phyloP scores from a whole-genome alignment of 53 echinoderm and acorn worm species.

The Pentamera pediparva region DNA sequence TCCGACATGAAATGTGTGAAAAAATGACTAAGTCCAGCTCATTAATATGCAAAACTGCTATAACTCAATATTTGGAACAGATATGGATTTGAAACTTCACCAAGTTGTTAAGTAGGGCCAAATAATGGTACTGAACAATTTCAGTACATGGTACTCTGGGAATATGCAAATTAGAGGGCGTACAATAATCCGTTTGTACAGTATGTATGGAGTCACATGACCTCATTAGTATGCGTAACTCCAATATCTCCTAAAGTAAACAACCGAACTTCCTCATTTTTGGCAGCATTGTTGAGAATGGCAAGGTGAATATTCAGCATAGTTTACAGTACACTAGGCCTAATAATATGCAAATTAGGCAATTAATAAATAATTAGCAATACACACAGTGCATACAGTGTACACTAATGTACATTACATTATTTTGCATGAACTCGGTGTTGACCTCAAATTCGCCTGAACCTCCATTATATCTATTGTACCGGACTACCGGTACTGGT shows the following conservation, averaged over 20 bases:
- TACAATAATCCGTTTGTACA: not conserved
- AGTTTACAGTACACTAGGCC: no score
- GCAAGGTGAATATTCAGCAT: not conserved
- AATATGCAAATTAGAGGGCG: not conserved
- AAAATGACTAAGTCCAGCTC: constrained; percentile 8
- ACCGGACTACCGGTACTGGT: no score
- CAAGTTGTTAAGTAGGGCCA: not conserved
- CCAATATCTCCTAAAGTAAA: not conserved
- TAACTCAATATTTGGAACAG: not conserved
- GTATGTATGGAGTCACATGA: not conserved
- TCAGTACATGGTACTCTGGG: not conserved
- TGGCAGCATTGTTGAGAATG: not conserved
- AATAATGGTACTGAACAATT: not conserved
- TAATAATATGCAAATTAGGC: not conserved
- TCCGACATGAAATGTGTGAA: not conserved
- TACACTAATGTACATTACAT: not conserved
- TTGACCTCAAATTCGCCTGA: not conserved
- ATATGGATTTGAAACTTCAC: not conserved
- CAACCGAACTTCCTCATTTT: not conserved
- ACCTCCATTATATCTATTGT: not conserved
- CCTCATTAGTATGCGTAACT: not conserved
- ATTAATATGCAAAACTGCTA: not conserved
- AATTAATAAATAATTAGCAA: not conserved
- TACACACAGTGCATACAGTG: no score
- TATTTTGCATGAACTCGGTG: not conserved